These are phyloP conservation scores for Eupithecia dodoneata DNA, from an alignment of 2,888 invertebrate genomes.

Conservation along the genomic window DNA sequence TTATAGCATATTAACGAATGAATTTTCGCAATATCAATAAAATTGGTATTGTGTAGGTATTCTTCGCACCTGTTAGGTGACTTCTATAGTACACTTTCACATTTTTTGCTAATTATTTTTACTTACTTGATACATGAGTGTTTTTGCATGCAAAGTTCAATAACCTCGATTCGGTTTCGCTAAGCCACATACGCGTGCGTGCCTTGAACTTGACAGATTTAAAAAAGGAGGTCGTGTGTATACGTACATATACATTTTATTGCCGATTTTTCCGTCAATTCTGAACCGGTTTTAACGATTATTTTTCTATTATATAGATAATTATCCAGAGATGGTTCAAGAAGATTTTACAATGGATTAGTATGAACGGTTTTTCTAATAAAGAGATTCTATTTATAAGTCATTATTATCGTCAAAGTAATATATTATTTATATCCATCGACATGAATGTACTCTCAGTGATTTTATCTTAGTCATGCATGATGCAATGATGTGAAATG, in stretches of 20 bases:
- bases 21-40: no score
- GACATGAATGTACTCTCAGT: no score
- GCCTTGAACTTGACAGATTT: no score
- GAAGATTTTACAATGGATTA: background rate
- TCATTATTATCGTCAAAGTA: background rate
- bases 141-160: background rate
- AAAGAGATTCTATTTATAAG: background rate
- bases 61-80: no score
- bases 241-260: no score
- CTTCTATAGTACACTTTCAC: background rate
- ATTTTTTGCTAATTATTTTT: background rate
- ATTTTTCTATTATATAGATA: background rate
- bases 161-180: background rate
- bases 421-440: background rate
- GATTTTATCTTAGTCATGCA: background rate
- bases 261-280: background rate
- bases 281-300: background rate
- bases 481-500: background rate
- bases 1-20: no score
- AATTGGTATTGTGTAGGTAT: no score
- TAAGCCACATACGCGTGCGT: background rate
- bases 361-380: no score
- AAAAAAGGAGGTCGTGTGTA: background rate
- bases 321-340: background rate
- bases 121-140: background rate